Evolutionary conservation across 2,888 invertebrate species (phyloP), one percentile per base, ranked within the genome.

Genomic region (Apotomis betuletana): DNA sequence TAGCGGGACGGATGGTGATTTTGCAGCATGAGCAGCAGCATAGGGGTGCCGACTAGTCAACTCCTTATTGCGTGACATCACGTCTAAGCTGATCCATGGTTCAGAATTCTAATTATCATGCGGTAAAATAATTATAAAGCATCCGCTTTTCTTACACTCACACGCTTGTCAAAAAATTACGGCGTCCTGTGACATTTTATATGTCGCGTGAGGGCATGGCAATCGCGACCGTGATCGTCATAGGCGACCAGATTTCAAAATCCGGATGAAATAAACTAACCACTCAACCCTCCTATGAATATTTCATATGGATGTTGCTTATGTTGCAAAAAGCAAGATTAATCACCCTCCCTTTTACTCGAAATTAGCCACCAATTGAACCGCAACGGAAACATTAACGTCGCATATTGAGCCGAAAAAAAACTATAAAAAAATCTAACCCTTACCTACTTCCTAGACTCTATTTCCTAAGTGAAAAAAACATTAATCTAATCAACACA

Each of bases 401-500:
- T 63, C 59, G 68, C 62, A 71, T 71, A 67, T 71, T 67, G 67
- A 41, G 41, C 60, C 12, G 27, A 44, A 55, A 38, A 38, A 71
- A 72, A 68, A 63, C 52, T 59, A 63, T 68, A 72, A 72, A 71
- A 41, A 58, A 59, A 72, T 52, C 55, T 44, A 72, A 72, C 72
- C 72, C 72, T 72, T 72, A 68, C 68, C 63, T 72, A 68, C 68
- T 68, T 72, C 65, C 69, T 67, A 57, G 54, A 51, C 62, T 41
- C 3, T 61, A 67, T 72, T 68, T 72, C 57, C 36, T 67, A 72
- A 72, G 72, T 68, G 72, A 72, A 72, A 72, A 72, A 68, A 77
- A 81, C 87, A 87, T 87, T 86, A 86, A 87, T 88, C 85, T 85
- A 86, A 86, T 87, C 83, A 86, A 84, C 85, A 85, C 86, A 86